Evolutionary conservation across 2,888 invertebrate genomes (phyloP), one percentile per base, ranked within the genome.

Genomic region (Beris morrisii): DNA sequence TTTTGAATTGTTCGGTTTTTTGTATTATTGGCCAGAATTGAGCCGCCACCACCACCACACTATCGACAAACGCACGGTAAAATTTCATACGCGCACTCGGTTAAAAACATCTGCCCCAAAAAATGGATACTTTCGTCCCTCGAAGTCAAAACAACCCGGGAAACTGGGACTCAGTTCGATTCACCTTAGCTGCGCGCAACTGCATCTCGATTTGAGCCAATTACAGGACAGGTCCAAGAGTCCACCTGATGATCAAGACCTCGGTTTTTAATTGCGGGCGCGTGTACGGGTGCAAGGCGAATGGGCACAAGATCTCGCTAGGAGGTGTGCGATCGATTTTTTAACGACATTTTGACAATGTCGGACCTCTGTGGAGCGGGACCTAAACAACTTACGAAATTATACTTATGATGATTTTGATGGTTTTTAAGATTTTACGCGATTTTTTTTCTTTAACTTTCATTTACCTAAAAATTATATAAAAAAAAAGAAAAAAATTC

Each of bases 31-130:
- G 22, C 46, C 46, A n/a, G 53, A 52, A 13, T 22, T 22, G 22
- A 46, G 12, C 52, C 61, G 50, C 38, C 43, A 61, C 38, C 50
- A 50, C 38, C 50, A 50, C 22, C 61, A 50, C 38, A 53, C 31
- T 52, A 61, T 50, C 52, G 4, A 38, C 38, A 9, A 38, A 38
- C 9, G 61, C 61, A 50, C 30, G 22, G 38, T 44, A 59, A 48
- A 38, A 7, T 38, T 38, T 38, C 38, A 38, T 30, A 61, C 32
- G 52, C 61, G 22, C 38, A 13, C 15, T 50, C 48, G 53, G 54
- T 53, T 53, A 63, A 68, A 66, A 68, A 68, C 68, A 68, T 68
- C 68, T 68, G 68, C 68, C 50, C 68, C 66, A 68, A 68, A 68
- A 68, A 58, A 66, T 66, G 66, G 68, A 66, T 64, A 68, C 68